A percentile compares a stretch with the other conserved stretches of the same genome.
Evolutionary conservation across 2,888 invertebrate genomes (phyloP).

Genomic region (Abrostola triplasia): DNA sequence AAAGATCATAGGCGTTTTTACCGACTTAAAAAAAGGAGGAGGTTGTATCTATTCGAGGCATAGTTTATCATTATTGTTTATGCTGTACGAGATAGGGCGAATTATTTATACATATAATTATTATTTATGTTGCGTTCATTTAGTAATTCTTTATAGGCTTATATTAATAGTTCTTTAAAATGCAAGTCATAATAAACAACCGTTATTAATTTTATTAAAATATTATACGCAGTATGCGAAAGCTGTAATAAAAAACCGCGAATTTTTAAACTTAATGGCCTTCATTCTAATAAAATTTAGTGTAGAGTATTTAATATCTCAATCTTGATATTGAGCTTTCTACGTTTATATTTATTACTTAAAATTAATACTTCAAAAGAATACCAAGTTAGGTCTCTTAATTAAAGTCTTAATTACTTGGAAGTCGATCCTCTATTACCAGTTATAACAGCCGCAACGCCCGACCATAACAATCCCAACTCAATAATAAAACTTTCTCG

Average conservation of each 20-base stretch:
- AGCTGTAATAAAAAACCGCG: background rate
- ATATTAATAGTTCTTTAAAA: background rate
- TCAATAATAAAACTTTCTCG: constrained; percentile 28
- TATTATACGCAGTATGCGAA: constrained; percentile 2
- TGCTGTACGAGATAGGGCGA: no score
- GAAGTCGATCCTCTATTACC: constrained; percentile 16
- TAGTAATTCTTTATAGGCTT: background rate
- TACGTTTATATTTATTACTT: background rate
- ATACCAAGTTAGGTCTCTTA: constrained; percentile 14
- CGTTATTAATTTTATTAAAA: constrained; percentile 2
- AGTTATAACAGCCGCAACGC: constrained; percentile 13
- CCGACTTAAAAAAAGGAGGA: no score
- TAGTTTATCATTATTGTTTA: no score
- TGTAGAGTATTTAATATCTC: background rate
- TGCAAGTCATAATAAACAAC: constrained; percentile 1
- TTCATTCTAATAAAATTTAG: constrained; percentile 1
- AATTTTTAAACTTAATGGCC: constrained; percentile 1
- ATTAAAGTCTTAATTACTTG: constrained; percentile 29
- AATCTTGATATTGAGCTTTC: background rate
- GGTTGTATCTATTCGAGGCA: no score
- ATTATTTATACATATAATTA: no score
- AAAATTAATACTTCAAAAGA: background rate
- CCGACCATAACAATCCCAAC: constrained; percentile 13
- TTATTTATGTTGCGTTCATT: no score
- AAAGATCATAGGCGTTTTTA: background rate